Conservation (phyloP, 2,888 invertebrate genomes). For the Melipona beecheii region DNA sequence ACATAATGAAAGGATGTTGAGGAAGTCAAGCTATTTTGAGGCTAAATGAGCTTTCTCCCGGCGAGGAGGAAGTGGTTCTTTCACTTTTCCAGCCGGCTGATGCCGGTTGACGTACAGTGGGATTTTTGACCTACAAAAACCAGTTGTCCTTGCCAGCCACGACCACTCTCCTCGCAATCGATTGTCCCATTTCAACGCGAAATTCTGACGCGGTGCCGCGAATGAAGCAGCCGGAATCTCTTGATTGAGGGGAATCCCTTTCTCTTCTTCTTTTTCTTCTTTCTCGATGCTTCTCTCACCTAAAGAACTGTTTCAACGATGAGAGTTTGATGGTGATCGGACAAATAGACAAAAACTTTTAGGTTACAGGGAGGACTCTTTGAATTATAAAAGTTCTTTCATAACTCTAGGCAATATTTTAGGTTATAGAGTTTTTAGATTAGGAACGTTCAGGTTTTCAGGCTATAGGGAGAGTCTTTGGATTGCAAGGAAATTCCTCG, state of each 20-base stretch:
- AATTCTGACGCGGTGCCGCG: conserved; percentile 24
- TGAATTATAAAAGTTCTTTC: no score
- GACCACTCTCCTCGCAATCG: conserved; percentile 51
- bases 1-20: background rate
- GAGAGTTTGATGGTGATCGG: background rate
- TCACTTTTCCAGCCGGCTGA: conserved; percentile 13
- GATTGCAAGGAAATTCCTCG: background rate
- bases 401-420: no score
- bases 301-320: background rate
- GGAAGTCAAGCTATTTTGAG: conserved; percentile 1
- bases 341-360: background rate
- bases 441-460: background rate
- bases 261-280: no score
- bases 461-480: no score
- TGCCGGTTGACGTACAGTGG: conserved; percentile 9
- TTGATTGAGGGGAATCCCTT: background rate
- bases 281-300: background rate
- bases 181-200: conserved; percentile 67
- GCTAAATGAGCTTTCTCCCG: background rate
- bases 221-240: conserved; percentile 17
- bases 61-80: conserved; percentile 3
- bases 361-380: no score
- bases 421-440: no score
- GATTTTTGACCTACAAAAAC: conserved; percentile 51
- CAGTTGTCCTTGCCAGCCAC: conserved; percentile 51